Percentiles rank a stretch among this genome's conserved stretches.
phyloP scores from a whole-genome alignment of 1,140 invertebrate species.

The Bombus ignitus region DNA sequence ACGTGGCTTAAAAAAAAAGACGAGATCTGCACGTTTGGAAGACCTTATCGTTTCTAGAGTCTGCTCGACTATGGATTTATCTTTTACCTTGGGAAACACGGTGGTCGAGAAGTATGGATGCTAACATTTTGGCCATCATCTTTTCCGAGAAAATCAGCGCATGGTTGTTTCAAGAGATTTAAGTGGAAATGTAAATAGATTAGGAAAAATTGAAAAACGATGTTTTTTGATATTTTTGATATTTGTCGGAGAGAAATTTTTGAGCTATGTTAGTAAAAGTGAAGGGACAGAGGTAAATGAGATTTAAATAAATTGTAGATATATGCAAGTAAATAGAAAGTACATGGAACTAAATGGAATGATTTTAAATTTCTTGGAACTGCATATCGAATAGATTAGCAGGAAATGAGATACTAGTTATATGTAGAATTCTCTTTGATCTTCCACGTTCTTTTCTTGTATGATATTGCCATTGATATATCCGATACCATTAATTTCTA shows the following conservation, averaged over 20 bases:
- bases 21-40: not conserved
- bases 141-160: not conserved
- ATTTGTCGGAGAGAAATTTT: not conserved
- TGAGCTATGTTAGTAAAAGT: not conserved
- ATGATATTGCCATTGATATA: not conserved
- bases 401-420: too few relatives aligned
- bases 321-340: not conserved
- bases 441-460: not conserved
- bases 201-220: not conserved
- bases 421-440: not conserved
- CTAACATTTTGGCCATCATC: not conserved
- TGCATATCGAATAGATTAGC: too few relatives aligned
- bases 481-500: not conserved
- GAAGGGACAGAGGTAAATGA: not conserved
- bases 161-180: not conserved
- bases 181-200: not conserved
- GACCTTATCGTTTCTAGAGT: constrained; percentile 5
- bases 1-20: not conserved
- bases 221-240: not conserved
- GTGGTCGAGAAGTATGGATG: not conserved
- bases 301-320: not conserved
- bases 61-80: not conserved
- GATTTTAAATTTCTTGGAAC: not conserved
- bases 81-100: not conserved
- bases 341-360: not conserved